A percentile compares a stretch with the other conserved stretches of the same genome.
phyloP scores from a whole-genome alignment of 2,888 invertebrate species.

The Leptura quadrifasciata region DNA sequence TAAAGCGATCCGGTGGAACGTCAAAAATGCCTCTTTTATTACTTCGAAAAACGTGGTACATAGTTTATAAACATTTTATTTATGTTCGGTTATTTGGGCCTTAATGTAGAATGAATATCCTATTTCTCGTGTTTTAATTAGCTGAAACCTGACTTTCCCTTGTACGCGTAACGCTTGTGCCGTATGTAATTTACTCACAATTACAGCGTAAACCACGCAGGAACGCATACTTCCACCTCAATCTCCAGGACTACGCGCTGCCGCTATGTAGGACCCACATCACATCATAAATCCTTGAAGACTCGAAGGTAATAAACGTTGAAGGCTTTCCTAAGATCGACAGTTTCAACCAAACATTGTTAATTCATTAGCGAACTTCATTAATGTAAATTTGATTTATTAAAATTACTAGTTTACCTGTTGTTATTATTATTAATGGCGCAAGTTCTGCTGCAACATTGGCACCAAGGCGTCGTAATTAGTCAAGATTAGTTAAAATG shows the following conservation, averaged over 20 bases:
- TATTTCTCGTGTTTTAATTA: too few species aligned
- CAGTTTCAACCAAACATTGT: slow-evolving; percentile 37
- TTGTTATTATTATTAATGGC: slow-evolving; percentile 64
- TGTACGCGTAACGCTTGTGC: too few species aligned
- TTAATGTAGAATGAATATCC: too few species aligned
- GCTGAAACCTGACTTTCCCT: too few species aligned
- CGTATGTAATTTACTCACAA: too few species aligned
- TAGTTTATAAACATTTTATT: too few species aligned
- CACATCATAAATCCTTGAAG: slow-evolving; percentile 2
- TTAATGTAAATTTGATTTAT: slow-evolving; percentile 68
- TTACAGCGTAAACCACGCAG: too few species aligned
- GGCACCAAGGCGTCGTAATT: slow-evolving; percentile 50
- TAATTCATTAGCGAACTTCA: slow-evolving; percentile 57
- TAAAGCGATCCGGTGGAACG: too few species aligned
- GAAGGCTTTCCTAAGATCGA: slow-evolving; percentile 29
- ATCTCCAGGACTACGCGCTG: neutral
- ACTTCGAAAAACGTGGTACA: too few species aligned
- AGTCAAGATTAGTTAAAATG: slow-evolving; percentile 69
- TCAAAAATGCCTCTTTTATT: too few species aligned
- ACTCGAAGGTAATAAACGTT: slow-evolving; percentile 14
- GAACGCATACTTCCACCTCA: neutral
- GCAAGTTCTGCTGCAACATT: slow-evolving; percentile 60
- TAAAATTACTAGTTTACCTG: slow-evolving; percentile 63
- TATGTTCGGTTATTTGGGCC: too few species aligned
- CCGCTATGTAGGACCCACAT: too few species aligned